phyloP scores from a whole-genome alignment of 2,797 vertebrate genomes.

The Neopelma chrysocephalum region DNA sequence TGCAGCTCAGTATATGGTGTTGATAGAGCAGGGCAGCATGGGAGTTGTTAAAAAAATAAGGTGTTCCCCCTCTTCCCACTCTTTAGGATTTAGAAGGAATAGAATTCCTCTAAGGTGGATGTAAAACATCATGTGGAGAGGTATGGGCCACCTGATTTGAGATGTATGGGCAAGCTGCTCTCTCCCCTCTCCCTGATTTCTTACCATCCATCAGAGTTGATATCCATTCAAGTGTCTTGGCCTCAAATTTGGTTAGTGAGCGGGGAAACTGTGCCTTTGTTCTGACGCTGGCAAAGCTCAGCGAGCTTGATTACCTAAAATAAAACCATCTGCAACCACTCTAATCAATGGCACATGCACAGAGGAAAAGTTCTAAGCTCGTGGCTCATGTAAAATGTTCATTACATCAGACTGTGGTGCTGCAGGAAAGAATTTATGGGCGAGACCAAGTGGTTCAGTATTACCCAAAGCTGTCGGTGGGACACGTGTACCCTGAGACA shows the following conservation, averaged over 20 bases:
- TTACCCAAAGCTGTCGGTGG: neutral
- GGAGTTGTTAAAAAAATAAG: neutral
- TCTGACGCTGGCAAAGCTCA: slow-evolving; percentile 53
- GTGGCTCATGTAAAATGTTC: slow-evolving; percentile 27
- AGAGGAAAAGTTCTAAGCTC: slow-evolving; percentile 35
- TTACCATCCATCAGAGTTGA: slow-evolving; percentile 23
- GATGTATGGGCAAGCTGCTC: neutral
- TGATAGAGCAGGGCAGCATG: neutral
- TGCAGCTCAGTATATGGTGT: neutral
- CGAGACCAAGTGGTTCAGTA: neutral
- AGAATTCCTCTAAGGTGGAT: neutral
- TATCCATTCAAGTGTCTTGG: slow-evolving; percentile 49
- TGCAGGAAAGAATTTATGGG: slow-evolving; percentile 24
- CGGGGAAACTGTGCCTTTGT: slow-evolving; percentile 61
- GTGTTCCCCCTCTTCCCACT: neutral
- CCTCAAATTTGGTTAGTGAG: slow-evolving; percentile 47
- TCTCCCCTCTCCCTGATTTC: neutral
- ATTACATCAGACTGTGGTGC: slow-evolving; percentile 43
- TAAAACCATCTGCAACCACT: slow-evolving; percentile 68
- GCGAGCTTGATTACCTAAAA: slow-evolving; percentile 62
- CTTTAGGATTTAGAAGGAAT: neutral
- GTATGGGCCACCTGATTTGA: slow-evolving; percentile 11
- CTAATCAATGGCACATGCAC: slow-evolving; percentile 70
- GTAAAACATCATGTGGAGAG: neutral
- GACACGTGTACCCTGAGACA: neutral